Evolutionary conservation across 2,888 invertebrate species (phyloP), one percentile per base, ranked within the genome.

Genomic region (Cecidostiba fungosa): DNA sequence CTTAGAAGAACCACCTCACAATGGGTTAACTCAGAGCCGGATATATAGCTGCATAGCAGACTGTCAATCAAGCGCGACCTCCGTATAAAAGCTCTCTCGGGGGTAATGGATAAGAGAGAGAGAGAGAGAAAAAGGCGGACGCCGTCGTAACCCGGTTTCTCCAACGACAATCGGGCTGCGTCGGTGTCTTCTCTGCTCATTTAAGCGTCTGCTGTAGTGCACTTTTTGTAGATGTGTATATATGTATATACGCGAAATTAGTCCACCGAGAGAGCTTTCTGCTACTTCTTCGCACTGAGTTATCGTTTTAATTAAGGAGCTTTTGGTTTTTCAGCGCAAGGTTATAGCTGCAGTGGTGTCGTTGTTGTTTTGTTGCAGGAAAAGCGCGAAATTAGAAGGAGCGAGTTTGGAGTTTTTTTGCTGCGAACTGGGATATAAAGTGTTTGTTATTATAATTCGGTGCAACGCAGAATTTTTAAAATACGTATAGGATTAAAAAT

Each of bases 111-210:
- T 74, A 81, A 74, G 78, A 62, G 39, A 23, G 50, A 16, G 77
- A n/a, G 47, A 50, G 29, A 69, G 36, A 50, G 32, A 54, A 32
- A 72, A 66, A 77, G 80, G 82, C 82, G 80, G 12, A n/a, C 39
- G 23, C 0, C 14, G 85, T 82, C 84, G 88, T 88, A 88, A 89
- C 89, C 88, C 84, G 87, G 87, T 88, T 88, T 88, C 87, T 78
- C 76, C 84, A 29, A 36, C 70, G 77, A 39, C 76, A 29, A 76
- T 50, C 8, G 29, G 29, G 76, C 43, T 39, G 39, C 36, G 23
- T 23, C 14, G 23, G 10, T 23, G 43, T 73, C 19, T 74, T 47
- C 47, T 43, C 16, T 23, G 70, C 70, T 69, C 19, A n/a, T 32
- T 36, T 32, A 32, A 19, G 36, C n/a, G n/a, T 16, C 36, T n/a